A percentile compares a stretch with the other conserved stretches of the same genome.
Evolutionary conservation across 2,888 invertebrate species (phyloP).

Genomic region (Cheilosia scutellata): DNA sequence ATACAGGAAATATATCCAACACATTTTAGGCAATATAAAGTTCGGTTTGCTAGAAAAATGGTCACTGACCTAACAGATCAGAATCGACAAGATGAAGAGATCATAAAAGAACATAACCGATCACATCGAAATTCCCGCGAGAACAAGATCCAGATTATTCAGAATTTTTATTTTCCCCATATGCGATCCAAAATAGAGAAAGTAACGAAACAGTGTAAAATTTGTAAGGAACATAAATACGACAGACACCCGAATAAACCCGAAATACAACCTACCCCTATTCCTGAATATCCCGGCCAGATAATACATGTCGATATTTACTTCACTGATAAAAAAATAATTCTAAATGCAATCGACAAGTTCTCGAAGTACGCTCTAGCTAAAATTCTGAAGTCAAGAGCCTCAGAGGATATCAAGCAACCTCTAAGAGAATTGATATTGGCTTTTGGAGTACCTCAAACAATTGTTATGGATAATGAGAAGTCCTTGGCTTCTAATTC

Average conservation of each 20-base stretch:
- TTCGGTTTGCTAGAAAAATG: background rate
- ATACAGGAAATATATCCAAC: background rate
- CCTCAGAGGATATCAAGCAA: background rate
- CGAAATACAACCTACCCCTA: background rate
- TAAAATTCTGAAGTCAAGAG: background rate
- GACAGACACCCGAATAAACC: background rate
- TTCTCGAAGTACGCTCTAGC: background rate
- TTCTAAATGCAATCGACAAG: background rate
- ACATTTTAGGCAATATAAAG: slow-evolving; percentile 5
- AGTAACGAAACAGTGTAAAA: too few relatives aligned
- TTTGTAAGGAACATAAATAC: background rate
- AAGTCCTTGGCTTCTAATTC: slow-evolving; percentile 29
- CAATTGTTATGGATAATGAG: slow-evolving; percentile 20
- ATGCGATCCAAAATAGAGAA: background rate
- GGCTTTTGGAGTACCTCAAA: background rate
- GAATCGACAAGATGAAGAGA: background rate
- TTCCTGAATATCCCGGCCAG: background rate
- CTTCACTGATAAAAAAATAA: background rate
- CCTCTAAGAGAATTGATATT: slow-evolving; percentile 6
- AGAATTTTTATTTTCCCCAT: background rate
- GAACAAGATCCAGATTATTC: background rate
- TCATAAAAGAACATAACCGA: slow-evolving; percentile 2
- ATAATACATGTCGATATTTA: background rate
- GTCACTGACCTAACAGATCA: background rate
- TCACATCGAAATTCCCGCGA: background rate